Percentiles rank a stretch among this genome's conserved stretches.
Evolutionary conservation across 2,888 invertebrate species (phyloP).

Genomic region (Lasiommata megera): DNA sequence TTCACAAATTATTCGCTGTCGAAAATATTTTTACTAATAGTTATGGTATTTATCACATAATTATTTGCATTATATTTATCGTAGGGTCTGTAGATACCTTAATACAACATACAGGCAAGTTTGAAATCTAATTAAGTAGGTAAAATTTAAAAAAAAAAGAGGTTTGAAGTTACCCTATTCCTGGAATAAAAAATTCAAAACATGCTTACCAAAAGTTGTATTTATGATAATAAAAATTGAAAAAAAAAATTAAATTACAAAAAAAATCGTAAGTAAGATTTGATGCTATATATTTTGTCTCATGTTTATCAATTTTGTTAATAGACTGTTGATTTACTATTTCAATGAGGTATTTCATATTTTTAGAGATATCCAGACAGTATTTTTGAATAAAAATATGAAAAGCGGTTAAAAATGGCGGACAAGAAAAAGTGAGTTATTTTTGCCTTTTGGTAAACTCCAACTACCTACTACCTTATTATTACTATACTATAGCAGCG

Average conservation of each 20-base stretch:
- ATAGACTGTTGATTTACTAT: not conserved
- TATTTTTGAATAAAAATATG: conserved; percentile 4
- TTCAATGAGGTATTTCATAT: conserved; percentile 22
- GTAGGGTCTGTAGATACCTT: not conserved
- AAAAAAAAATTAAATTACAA: conserved; percentile 37
- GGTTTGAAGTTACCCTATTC: too few species aligned
- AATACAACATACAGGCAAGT: not conserved
- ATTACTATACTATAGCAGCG: not conserved
- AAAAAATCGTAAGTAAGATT: conserved; percentile 13
- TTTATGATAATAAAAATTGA: conserved; percentile 23
- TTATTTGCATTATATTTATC: not conserved
- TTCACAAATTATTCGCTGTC: too few species aligned
- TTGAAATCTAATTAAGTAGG: too few species aligned
- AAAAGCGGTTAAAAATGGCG: conserved; percentile 34
- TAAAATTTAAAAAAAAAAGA: not conserved
- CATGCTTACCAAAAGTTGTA: conserved; percentile 41
- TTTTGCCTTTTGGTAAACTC: not conserved
- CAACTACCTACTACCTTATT: not conserved
- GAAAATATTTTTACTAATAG: too few species aligned
- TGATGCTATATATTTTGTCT: conserved; percentile 1
- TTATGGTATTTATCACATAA: too few species aligned
- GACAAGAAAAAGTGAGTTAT: conserved; percentile 44
- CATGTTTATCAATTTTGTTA: not conserved
- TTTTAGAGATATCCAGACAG: conserved; percentile 8
- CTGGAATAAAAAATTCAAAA: conserved; percentile 29